Percentiles rank a stretch among this genome's conserved stretches.
Evolutionary conservation across 2,888 invertebrate genomes (phyloP).

Genomic region (Metallyticus violacea): DNA sequence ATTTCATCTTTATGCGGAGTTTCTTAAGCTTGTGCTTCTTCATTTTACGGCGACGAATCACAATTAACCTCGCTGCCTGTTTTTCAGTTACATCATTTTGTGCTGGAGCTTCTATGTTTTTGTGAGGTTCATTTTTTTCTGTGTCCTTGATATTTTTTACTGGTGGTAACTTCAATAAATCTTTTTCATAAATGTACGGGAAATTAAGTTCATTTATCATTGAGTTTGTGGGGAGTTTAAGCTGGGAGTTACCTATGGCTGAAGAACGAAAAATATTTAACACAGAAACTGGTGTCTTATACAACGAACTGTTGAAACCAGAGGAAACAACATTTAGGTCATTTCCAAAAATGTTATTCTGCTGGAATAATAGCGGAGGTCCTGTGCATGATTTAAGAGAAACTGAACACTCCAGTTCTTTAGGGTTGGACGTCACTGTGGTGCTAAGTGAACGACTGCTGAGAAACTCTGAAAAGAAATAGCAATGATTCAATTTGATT

Average conservation of each 20-base stretch:
- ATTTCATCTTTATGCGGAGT: conserved; percentile 74
- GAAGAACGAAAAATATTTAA: not conserved
- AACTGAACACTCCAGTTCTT: not conserved
- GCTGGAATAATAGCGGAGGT: not conserved
- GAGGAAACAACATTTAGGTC: not conserved
- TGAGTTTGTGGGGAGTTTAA: not conserved
- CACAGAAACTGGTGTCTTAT: not conserved
- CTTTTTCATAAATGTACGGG: not conserved
- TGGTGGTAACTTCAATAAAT: not conserved
- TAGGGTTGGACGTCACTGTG: not conserved
- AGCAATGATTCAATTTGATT: not conserved
- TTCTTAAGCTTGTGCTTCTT: conserved; percentile 82
- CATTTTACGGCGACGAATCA: conserved; percentile 80
- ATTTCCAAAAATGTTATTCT: not conserved
- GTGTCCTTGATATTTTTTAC: not conserved
- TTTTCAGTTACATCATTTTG: conserved; percentile 55
- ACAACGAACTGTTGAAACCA: not conserved
- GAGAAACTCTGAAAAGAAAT: not conserved
- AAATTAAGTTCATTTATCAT: not conserved
- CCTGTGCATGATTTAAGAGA: not conserved
- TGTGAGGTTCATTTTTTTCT: not conserved
- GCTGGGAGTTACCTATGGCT: not conserved
- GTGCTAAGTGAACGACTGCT: not conserved
- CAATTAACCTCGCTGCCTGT: conserved; percentile 69
- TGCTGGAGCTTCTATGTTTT: conserved; percentile 48